Base-by-base conservation (phyloP, 2,113 vertebrate species). In the Myotis brandtii region DNA sequence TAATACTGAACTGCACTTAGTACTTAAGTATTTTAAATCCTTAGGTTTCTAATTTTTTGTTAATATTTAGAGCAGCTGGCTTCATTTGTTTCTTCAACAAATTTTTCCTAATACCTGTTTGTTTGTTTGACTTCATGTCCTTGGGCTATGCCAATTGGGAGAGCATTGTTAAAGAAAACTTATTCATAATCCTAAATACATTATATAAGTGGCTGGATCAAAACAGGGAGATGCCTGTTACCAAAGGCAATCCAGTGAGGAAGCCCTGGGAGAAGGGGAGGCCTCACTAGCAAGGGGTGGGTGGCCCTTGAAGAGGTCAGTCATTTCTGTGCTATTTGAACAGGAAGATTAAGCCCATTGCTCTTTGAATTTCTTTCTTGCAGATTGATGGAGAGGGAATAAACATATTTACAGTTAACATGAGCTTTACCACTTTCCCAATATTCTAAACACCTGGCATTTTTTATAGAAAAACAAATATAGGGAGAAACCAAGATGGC, bases 381-480 rank as follows among this genome's bases (percentile, higher is more conserved):
- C 48, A n/a, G 54, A 86, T 32, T 85, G 73, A 94, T 48, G 40
- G 69, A 79, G 37, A 94, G 25, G 30, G 21, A 66, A 46, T 59
- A 87, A 93, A 93, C 62, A 76, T 81, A 96, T 93, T 87, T 80
- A 69, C 27, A 89, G n/a, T 62, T 89, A 54, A 17, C 34, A 25
- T 80, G 75, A 95, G 93, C 69, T 89, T 95, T 25, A 80, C 75
- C 54, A 87, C 6, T 87, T 46, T 89, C 70, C 84, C 94, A 84
- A 92, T 93, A 90, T 62, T 93, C 32, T 30, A 32, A 84, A 95
- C 13, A 92, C 56, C 43, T 89, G 80, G 43, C 23, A 84, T 79
- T 91, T 93, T 95, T 96, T 87, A 93, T 95, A 80, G 89, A 95
- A 8, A 93, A 95, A 79, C 34, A 89, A 92, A 89, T 56, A 75